Evolutionary conservation across 2,113 vertebrate genomes (phyloP).

Genomic region (Oxygymnocypris stewartii): DNA sequence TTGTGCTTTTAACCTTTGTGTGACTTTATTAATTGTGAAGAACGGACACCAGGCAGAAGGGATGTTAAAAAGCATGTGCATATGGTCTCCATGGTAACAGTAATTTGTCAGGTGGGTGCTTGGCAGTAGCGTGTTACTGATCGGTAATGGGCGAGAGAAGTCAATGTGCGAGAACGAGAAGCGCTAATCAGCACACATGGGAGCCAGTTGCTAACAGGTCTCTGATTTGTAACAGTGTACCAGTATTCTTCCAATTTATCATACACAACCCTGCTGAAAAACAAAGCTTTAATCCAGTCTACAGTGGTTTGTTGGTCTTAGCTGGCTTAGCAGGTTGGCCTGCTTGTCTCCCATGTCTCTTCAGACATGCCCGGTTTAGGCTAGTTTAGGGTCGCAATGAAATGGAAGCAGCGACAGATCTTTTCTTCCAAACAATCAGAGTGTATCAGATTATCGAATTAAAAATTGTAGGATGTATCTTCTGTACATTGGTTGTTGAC

Average conservation of each 20-base stretch:
- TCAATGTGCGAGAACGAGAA: background rate
- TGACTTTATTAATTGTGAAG: conserved; percentile 18
- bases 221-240: conserved; percentile 24
- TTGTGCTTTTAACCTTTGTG: background rate
- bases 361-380: background rate
- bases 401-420: background rate
- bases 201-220: conserved; percentile 8
- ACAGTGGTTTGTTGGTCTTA: background rate
- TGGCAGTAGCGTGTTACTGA: conserved; percentile 27
- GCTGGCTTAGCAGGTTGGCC: background rate
- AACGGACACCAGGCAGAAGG: background rate
- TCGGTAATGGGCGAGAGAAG: conserved; percentile 22
- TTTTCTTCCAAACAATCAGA: background rate
- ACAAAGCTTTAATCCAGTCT: background rate
- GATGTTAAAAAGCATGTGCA: conserved; percentile 30
- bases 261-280: background rate
- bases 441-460: background rate
- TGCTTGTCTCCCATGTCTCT: background rate
- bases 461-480: background rate
- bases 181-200: conserved; percentile 33
- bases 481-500: background rate
- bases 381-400: background rate
- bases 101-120: conserved; percentile 28
- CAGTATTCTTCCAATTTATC: background rate
- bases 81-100: conserved; percentile 41